Percentiles rank a stretch among this genome's conserved stretches.
Conservation (phyloP, 1,140 invertebrate genomes). For the Phocides pigmalion region DNA sequence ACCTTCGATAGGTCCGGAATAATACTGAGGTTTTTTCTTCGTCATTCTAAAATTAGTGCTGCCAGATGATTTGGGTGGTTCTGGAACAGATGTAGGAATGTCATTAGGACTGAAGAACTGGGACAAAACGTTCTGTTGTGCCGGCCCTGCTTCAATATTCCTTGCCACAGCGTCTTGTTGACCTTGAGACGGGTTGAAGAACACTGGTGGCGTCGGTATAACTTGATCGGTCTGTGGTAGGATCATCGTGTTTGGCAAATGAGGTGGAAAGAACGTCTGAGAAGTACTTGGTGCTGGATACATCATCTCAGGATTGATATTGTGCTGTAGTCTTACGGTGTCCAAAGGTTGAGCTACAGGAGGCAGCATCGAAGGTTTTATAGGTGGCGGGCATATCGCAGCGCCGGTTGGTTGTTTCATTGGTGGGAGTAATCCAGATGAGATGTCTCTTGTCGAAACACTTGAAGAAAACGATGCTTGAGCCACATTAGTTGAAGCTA, state of each 20-base stretch:
- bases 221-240: background rate
- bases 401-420: background rate
- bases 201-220: slow-evolving; percentile 10
- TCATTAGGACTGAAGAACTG: slow-evolving; percentile 27
- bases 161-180: background rate
- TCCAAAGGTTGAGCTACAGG: background rate
- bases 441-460: background rate
- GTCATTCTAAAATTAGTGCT: slow-evolving; percentile 69
- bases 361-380: slow-evolving; percentile 12
- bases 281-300: background rate
- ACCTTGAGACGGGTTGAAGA: slow-evolving; percentile 1
- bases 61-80: slow-evolving; percentile 66
- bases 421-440: background rate
- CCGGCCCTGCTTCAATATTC: background rate
- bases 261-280: background rate
- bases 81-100: slow-evolving; percentile 44
- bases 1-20: slow-evolving; percentile 79
- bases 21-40: slow-evolving; percentile 77
- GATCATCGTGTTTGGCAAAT: background rate
- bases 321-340: background rate
- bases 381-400: slow-evolving; percentile 7
- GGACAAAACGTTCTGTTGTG: background rate
- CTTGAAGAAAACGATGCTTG: background rate
- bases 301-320: background rate
- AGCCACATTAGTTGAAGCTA: background rate